Percentiles rank a stretch among this genome's conserved stretches.
Evolutionary conservation across 1,140 invertebrate species (phyloP).

Genomic region (Zaprionus gabonicus): DNA sequence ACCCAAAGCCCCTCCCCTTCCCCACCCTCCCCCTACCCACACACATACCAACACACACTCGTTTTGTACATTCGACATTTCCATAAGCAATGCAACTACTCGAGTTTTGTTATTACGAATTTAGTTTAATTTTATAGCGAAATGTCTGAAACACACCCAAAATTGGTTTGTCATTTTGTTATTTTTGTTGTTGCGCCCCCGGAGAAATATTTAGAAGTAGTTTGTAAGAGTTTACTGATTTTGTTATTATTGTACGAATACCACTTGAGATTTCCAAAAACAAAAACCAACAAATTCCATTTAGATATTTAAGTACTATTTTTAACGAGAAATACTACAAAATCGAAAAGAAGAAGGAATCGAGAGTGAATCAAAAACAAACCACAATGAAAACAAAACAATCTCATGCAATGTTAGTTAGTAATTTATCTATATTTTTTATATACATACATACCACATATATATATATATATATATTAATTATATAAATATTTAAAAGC

Average conservation of each 20-base stretch:
- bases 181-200: constrained; percentile 5
- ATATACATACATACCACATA: not conserved
- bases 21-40: not conserved
- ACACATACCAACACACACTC: constrained; percentile 17
- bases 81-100: constrained; percentile 52
- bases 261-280: constrained; percentile 67
- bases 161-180: constrained; percentile 15
- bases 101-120: constrained; percentile 70
- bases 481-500: constrained; percentile 60
- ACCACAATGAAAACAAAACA: constrained; percentile 34
- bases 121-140: constrained; percentile 70
- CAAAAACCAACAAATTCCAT: constrained; percentile 61
- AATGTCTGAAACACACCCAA: constrained; percentile 44
- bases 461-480: constrained; percentile 9
- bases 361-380: constrained; percentile 6
- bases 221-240: not conserved
- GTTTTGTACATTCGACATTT: constrained; percentile 70
- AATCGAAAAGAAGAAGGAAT: constrained; percentile 6
- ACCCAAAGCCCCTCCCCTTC: constrained; percentile 26
- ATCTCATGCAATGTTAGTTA: constrained; percentile 77
- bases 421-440: constrained; percentile 51
- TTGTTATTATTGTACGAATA: constrained; percentile 59
- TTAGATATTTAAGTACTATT: constrained; percentile 38
- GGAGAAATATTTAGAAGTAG: constrained; percentile 22
- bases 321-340: constrained; percentile 37